Evolutionary conservation across 1,140 invertebrate species (phyloP), one percentile per base, ranked within the genome.

Genomic region (Trichoplusia ni): DNA sequence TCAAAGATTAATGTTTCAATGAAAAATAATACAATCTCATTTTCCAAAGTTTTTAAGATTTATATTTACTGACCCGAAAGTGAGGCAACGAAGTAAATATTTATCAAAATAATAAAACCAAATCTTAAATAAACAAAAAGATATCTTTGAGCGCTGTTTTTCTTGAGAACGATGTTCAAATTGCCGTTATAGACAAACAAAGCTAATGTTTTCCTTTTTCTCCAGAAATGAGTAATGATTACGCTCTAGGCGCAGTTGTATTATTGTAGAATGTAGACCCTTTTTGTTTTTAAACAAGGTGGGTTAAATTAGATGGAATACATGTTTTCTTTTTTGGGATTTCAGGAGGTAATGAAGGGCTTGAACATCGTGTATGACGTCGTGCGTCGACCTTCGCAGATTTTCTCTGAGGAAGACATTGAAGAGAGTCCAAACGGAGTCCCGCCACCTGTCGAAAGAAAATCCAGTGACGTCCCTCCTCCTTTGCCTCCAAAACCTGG

Each of bases 331-430:
- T 71, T 70, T 62, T 16, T 78, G 72, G 65, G 63, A 81, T 89
- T 91, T 37, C 82, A 96, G 93, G 95, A 96, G 78, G 93, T 96
- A 4, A 95, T 96, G 93, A 96, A 95, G 78, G 95, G 95, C 0
- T 92, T 96, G 2, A 95, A 96, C 73, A 92, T 95, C 37, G 93
- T 96, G 2, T 96, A 96, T 77, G 95, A 96, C 59, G 91, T 95
- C 13, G 95, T 95, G 2, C 91, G 95, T 25, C 91, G 95, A 46
- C 94, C 95, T 0, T 96, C 95, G 19, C 93, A 94, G 73, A 93
- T 94, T 84, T 93, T 92, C 54, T 84, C 90, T 0, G 93, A 92
- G 46, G 92, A 93, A 11, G 90, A 89, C 23, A 67, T 82, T 25
- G 67, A 79, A 59, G 71, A 60, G 9, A 63, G 64, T 4, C 38